Conservation (phyloP, 2,888 invertebrate genomes). For the Linnaemya vulpina region DNA sequence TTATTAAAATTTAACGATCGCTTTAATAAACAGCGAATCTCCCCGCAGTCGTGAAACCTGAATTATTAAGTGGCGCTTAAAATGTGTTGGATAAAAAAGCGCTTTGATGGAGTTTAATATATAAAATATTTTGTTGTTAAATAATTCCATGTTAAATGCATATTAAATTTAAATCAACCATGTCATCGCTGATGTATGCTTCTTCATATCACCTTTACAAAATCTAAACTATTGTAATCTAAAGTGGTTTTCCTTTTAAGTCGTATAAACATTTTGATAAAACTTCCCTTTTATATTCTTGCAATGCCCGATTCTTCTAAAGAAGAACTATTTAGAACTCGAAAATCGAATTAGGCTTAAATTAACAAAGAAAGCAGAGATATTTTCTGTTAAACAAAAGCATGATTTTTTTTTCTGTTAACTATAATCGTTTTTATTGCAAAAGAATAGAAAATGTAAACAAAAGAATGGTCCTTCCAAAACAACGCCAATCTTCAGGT, state of each 20-base stretch:
- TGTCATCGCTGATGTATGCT: background rate
- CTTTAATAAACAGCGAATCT: background rate
- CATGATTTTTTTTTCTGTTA: slow-evolving; percentile 57
- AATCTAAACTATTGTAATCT: slow-evolving; percentile 45
- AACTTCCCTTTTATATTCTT: slow-evolving; percentile 53
- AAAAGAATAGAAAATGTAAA: slow-evolving; percentile 33
- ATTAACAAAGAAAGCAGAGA: slow-evolving; percentile 15
- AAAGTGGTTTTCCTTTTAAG: slow-evolving; percentile 37
- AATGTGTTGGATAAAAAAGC: slow-evolving; percentile 36
- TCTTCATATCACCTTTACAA: background rate
- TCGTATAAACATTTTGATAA: slow-evolving; percentile 62
- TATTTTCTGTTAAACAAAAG: slow-evolving; percentile 33
- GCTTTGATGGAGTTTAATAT: slow-evolving; percentile 2
- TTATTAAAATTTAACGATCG: background rate
- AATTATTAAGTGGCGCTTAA: slow-evolving; percentile 33
- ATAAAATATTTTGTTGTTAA: slow-evolving; percentile 19
- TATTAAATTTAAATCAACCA: slow-evolving; percentile 43
- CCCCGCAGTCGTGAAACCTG: background rate
- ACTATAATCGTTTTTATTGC: slow-evolving; percentile 52
- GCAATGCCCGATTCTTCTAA: background rate
- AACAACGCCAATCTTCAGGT: slow-evolving; percentile 18
- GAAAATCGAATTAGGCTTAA: slow-evolving; percentile 66
- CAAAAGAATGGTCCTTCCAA: slow-evolving; percentile 45
- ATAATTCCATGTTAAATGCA: slow-evolving; percentile 50
- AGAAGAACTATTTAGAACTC: slow-evolving; percentile 5